Evolutionary conservation across 1,140 invertebrate genomes (phyloP).

Genomic region (Oppia nitens): DNA sequence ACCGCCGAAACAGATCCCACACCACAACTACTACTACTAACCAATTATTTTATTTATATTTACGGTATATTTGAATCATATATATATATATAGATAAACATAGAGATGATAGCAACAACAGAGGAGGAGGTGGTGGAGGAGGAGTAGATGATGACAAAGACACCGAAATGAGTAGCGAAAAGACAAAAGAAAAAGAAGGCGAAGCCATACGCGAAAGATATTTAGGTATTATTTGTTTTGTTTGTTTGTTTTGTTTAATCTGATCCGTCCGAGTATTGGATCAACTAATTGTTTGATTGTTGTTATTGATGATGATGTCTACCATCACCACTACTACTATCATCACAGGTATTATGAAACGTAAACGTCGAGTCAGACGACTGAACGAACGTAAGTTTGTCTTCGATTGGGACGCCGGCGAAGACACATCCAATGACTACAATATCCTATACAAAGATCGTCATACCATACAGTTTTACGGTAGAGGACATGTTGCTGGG

Average conservation of each 20-base stretch:
- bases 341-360: constrained; percentile 58
- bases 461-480: constrained; percentile 71
- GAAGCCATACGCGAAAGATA: constrained; percentile 87
- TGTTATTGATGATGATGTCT: too few relatives aligned
- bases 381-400: constrained; percentile 98
- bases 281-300: too few relatives aligned
- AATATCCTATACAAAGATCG: constrained; percentile 91
- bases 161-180: constrained; percentile 20
- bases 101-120: too few relatives aligned
- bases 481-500: constrained; percentile 89
- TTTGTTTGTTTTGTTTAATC: neutral
- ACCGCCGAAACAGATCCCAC: too few relatives aligned
- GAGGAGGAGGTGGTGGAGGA: constrained; percentile 28
- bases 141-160: constrained; percentile 20
- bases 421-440: constrained; percentile 96
- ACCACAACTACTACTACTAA: too few relatives aligned
- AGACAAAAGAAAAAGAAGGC: constrained; percentile 76
- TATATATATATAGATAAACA: neutral
- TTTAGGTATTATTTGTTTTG: constrained; percentile 31
- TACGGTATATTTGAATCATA: too few relatives aligned
- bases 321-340: neutral
- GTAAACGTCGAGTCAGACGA: constrained; percentile 72
- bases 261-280: too few relatives aligned
- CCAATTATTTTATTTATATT: too few relatives aligned
- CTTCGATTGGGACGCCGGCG: constrained; percentile 98